Evolutionary conservation across 2,113 vertebrate species (phyloP).

Genomic region (Okapia johnstoni): DNA sequence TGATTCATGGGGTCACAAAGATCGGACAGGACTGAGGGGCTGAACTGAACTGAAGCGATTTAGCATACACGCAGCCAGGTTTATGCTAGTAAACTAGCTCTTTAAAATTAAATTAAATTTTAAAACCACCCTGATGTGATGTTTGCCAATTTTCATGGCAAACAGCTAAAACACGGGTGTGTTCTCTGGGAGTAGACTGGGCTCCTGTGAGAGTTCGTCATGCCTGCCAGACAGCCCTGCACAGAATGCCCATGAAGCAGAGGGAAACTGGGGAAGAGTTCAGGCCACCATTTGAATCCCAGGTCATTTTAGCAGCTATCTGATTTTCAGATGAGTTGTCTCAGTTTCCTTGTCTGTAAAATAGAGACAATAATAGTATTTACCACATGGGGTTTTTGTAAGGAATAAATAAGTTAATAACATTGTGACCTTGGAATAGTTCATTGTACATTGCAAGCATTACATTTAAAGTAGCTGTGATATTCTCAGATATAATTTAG

Average conservation of each 20-base stretch:
- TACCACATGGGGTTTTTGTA: neutral
- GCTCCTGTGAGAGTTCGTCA: accelerated
- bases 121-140: neutral
- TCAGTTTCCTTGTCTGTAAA: neutral
- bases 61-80: neutral
- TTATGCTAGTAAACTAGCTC: neutral
- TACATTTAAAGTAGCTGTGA: neutral
- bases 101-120: neutral
- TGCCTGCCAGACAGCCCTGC: neutral
- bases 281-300: neutral
- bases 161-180: neutral
- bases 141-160: neutral
- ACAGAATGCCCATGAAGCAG: neutral
- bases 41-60: neutral
- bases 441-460: neutral
- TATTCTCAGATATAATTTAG: neutral
- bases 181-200: neutral
- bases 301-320: neutral
- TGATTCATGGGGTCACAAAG: neutral
- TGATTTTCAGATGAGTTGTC: neutral
- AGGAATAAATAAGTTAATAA: neutral
- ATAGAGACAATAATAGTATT: neutral
- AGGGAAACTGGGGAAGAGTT: neutral
- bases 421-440: neutral
- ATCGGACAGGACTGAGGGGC: neutral